Evolutionary conservation across 1,140 invertebrate genomes (phyloP).

Genomic region (Mamestra configurata): DNA sequence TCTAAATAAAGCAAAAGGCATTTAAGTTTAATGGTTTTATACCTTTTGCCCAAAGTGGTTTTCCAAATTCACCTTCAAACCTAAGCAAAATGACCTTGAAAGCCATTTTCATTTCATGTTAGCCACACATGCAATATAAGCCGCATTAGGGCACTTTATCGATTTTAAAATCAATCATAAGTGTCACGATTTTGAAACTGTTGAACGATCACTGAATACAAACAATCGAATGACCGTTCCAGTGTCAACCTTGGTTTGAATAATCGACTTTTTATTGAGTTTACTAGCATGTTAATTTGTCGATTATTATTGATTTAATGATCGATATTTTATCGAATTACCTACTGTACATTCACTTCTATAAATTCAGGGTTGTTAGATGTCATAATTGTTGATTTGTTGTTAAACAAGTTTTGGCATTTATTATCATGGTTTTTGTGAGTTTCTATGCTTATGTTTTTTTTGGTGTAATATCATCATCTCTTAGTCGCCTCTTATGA

Average conservation of each 20-base stretch:
- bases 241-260: slow-evolving; percentile 25
- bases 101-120: neutral
- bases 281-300: slow-evolving; percentile 6
- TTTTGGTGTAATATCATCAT: no score
- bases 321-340: slow-evolving; percentile 21
- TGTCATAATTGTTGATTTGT: neutral
- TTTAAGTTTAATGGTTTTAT: neutral
- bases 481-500: no score
- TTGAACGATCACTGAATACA: slow-evolving; percentile 17
- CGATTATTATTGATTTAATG: slow-evolving; percentile 24
- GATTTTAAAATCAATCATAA: slow-evolving; percentile 30
- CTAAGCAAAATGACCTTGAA: neutral
- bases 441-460: neutral
- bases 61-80: neutral
- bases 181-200: neutral
- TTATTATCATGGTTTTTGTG: neutral
- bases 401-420: neutral
- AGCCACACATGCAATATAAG: slow-evolving; percentile 6
- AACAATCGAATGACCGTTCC: slow-evolving; percentile 4
- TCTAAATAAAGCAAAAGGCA: neutral
- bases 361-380: slow-evolving; percentile 24
- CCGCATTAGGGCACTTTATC: slow-evolving; percentile 17
- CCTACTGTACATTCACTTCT: slow-evolving; percentile 11
- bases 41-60: neutral
- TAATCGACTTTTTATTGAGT: slow-evolving; percentile 34